Evolutionary conservation across 2,888 invertebrate species (phyloP).

Genomic region (Protophormia terraenovae): DNA sequence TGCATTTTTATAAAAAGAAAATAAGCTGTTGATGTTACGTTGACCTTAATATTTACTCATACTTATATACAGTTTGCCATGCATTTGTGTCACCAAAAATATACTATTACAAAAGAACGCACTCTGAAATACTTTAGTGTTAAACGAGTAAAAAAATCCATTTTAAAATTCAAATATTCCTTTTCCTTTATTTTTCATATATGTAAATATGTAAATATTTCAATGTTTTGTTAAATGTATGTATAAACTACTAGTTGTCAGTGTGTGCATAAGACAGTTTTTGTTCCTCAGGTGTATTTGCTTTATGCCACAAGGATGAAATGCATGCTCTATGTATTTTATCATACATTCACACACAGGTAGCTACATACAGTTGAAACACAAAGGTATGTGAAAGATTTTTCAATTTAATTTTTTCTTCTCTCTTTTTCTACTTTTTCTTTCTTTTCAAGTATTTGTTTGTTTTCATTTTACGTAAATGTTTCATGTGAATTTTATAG

Average conservation of each 20-base stretch:
- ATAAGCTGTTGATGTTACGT: conserved; percentile 57
- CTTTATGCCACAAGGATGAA: conserved; percentile 31
- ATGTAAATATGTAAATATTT: neutral
- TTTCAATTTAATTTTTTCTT: conserved; percentile 3
- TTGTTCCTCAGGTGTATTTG: conserved; percentile 21
- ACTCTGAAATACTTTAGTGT: conserved; percentile 3
- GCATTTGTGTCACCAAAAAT: conserved; percentile 48
- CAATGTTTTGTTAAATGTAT: no score
- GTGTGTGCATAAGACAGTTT: neutral
- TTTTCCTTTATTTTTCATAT: neutral
- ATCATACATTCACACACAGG: neutral
- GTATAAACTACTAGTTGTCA: conserved; percentile 3
- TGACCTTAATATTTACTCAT: conserved; percentile 49
- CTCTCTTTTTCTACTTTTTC: neutral
- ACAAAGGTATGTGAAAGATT: conserved; percentile 25
- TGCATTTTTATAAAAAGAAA: conserved; percentile 13
- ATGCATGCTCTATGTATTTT: neutral
- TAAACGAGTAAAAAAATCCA: conserved; percentile 2
- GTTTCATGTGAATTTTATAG: neutral
- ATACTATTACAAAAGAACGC: neutral
- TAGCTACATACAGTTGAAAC: neutral
- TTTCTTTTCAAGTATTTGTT: neutral
- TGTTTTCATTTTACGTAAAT: neutral
- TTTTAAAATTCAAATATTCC: conserved; percentile 40
- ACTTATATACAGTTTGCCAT: neutral